These are phyloP conservation scores for Passerina amoena DNA, from an alignment of 2,113 vertebrate genomes.

Conservation along the genomic window DNA sequence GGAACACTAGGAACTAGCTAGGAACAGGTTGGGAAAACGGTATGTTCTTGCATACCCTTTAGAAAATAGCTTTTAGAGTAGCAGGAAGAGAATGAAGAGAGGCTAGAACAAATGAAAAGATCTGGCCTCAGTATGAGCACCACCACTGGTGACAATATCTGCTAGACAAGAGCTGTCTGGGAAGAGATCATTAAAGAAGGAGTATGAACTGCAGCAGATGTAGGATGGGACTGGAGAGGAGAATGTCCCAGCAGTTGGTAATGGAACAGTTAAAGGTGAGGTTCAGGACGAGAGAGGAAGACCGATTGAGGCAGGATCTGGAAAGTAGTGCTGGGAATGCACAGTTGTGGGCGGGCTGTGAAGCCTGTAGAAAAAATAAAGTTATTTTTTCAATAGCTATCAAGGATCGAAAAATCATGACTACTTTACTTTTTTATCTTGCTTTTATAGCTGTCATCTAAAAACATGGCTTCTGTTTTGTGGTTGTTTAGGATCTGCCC, in stretches of 20 bases:
- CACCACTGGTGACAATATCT: neutral
- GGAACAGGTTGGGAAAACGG: neutral
- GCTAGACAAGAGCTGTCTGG: neutral
- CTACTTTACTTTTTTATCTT: neutral
- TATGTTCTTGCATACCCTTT: neutral
- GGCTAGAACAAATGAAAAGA: neutral
- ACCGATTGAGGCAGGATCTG: accelerated
- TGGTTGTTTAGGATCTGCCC: neutral
- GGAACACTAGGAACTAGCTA: neutral
- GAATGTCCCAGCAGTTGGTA: neutral
- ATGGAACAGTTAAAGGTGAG: neutral
- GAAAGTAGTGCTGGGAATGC: neutral
- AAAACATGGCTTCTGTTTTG: neutral
- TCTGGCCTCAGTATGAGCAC: accelerated
- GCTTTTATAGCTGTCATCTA: neutral
- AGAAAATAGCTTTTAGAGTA: neutral
- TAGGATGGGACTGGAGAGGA: neutral
- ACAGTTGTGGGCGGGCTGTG: neutral
- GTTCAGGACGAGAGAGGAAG: neutral
- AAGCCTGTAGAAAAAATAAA: neutral
- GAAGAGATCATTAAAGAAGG: neutral
- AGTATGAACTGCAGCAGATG: neutral
- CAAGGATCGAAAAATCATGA: neutral
- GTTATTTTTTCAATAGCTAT: neutral
- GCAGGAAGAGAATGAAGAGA: neutral